Evolutionary conservation across 2,888 invertebrate species (phyloP).

Genomic region (Drosophila borealis): DNA sequence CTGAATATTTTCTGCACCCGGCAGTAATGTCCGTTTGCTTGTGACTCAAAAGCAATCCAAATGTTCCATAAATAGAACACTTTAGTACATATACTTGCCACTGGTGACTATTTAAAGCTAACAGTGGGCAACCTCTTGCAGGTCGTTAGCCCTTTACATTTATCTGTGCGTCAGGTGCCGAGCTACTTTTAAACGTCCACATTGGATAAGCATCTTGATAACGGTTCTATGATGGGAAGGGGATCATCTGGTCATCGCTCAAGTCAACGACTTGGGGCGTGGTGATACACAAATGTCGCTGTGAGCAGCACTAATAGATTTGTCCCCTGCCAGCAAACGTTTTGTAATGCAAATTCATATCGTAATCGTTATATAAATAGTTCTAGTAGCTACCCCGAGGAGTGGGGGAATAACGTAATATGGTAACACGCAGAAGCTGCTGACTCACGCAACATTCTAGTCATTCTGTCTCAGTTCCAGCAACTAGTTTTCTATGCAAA

Average conservation of each 20-base stretch:
- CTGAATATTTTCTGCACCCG: constrained; percentile 1
- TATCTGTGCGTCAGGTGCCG: constrained; percentile 45
- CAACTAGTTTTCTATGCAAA: constrained; percentile 61
- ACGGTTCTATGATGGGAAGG: constrained; percentile 36
- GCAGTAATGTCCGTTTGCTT: constrained; percentile 24
- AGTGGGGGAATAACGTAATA: constrained; percentile 28
- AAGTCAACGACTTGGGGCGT: constrained; percentile 72
- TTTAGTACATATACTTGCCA: constrained; percentile 21
- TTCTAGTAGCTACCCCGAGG: constrained; percentile 1
- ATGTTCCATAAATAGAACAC: constrained; percentile 32
- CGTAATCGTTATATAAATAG: constrained; percentile 67
- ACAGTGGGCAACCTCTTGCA: constrained; percentile 38
- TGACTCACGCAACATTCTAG: constrained; percentile 60
- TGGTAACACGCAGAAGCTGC: constrained; percentile 48
- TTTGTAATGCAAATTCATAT: constrained; percentile 71
- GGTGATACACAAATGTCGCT: constrained; percentile 64
- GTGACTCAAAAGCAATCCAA: constrained; percentile 35
- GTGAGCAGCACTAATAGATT: constrained; percentile 33
- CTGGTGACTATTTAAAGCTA: constrained; percentile 25
- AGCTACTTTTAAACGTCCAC: constrained; percentile 16
- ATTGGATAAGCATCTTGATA: constrained; percentile 57
- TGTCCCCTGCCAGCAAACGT: constrained; percentile 31
- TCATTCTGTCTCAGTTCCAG: constrained; percentile 20
- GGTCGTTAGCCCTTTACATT: constrained; percentile 68
- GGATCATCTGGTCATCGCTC: constrained; percentile 43